Conservation (phyloP, 2,888 invertebrate species). For the Neoscelio sp. region DNA sequence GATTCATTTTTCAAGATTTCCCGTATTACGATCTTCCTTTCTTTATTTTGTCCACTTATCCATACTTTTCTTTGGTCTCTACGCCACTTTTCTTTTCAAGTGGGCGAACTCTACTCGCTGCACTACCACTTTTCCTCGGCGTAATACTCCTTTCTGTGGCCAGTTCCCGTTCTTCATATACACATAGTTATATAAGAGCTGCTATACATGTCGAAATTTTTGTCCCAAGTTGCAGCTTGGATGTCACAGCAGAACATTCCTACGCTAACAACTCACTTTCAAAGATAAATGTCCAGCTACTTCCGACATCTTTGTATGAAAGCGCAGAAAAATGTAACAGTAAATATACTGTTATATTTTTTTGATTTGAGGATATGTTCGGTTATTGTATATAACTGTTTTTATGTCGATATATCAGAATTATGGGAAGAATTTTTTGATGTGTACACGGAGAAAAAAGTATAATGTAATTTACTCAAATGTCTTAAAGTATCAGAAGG, state of each 20-base stretch:
- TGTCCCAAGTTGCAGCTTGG: constrained; percentile 16
- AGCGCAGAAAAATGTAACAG: constrained; percentile 13
- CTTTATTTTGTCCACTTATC: constrained; percentile 35
- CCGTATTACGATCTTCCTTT: constrained; percentile 23
- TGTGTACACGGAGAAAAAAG: no score
- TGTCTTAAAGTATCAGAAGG: no score
- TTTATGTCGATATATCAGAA: no score
- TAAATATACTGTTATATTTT: no score
- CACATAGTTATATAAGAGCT: constrained; percentile 7
- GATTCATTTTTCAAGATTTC: constrained; percentile 58
- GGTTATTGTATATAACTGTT: no score
- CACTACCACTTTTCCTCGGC: constrained; percentile 19
- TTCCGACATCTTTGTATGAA: constrained; percentile 22
- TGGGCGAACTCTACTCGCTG: constrained; percentile 32
- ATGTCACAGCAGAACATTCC: constrained; percentile 11
- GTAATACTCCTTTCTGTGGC: constrained; percentile 31
- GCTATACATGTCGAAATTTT: constrained; percentile 23
- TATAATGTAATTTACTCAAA: no score
- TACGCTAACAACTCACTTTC: constrained; percentile 25
- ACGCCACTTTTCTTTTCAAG: constrained; percentile 32
- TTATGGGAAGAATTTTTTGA: no score
- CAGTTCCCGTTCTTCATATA: constrained; percentile 27
- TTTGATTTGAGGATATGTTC: no score
- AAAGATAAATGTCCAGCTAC: constrained; percentile 35
- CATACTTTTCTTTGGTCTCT: constrained; percentile 16